These are phyloP conservation scores for Eutrigla gurnardus DNA, from an alignment of 2,797 vertebrate genomes.

Conservation along the genomic window DNA sequence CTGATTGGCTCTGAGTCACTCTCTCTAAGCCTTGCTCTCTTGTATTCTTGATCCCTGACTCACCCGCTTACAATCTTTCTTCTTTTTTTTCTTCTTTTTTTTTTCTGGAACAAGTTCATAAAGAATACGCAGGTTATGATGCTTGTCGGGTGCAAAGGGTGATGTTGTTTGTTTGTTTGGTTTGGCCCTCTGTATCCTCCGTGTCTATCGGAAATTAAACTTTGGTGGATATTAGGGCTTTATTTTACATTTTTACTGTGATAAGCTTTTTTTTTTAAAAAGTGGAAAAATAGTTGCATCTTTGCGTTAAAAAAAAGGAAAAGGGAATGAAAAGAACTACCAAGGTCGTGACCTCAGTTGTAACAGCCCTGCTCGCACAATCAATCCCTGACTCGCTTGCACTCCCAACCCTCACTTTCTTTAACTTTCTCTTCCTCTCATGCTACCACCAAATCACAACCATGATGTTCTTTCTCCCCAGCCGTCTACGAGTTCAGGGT, in stretches of 20 bases:
- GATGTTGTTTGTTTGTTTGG: neutral
- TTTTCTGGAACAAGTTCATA: slow-evolving; percentile 34
- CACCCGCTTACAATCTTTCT: slow-evolving; percentile 18
- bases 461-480: slow-evolving; percentile 53
- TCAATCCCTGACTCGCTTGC: neutral
- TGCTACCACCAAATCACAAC: neutral
- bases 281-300: neutral
- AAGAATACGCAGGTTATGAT: neutral
- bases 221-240: neutral
- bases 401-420: neutral
- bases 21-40: slow-evolving; percentile 34
- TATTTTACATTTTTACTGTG: neutral
- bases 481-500: slow-evolving; percentile 92
- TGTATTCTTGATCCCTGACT: slow-evolving; percentile 49
- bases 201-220: neutral
- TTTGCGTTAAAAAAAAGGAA: slow-evolving; percentile 17
- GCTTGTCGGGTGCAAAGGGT: neutral
- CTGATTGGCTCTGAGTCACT: slow-evolving; percentile 54
- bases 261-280: neutral
- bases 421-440: neutral
- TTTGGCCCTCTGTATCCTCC: neutral
- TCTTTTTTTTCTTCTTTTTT: slow-evolving; percentile 1
- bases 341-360: slow-evolving; percentile 11
- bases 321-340: slow-evolving; percentile 11
- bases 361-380: slow-evolving; percentile 3